These are phyloP conservation scores for Keiferia lycopersicella DNA, from an alignment of 2,888 invertebrate species.

Conservation along the genomic window DNA sequence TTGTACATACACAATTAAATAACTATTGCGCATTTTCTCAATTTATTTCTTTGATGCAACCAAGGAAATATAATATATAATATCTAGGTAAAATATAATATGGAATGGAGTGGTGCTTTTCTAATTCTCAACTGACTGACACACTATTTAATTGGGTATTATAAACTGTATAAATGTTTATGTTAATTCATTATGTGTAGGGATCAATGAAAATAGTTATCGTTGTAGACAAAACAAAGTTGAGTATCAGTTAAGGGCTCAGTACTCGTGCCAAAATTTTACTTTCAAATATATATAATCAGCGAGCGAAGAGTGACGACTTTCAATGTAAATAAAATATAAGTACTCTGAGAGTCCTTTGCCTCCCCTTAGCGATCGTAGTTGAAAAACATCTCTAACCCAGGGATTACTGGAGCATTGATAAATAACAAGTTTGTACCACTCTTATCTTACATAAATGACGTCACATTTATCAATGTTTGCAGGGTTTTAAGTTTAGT, in stretches of 20 bases:
- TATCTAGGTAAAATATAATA: no score
- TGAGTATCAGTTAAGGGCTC: neutral
- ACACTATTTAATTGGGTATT: no score
- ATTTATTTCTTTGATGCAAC: neutral
- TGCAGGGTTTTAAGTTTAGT: conserved; percentile 19
- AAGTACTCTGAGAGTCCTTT: neutral
- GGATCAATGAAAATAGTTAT: neutral
- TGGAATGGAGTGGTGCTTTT: neutral
- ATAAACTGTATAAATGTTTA: no score
- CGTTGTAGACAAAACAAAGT: neutral
- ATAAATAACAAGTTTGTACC: conserved; percentile 16
- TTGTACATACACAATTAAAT: no score
- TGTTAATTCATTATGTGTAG: no score
- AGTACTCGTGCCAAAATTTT: conserved; percentile 16
- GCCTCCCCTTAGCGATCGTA: neutral
- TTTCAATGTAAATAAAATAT: conserved; percentile 5
- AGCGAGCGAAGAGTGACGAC: neutral
- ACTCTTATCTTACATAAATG: conserved; percentile 15
- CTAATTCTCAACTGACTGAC: no score
- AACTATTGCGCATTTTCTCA: no score
- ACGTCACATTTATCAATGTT: conserved; percentile 19
- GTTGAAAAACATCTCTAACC: conserved; percentile 8
- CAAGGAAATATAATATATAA: no score
- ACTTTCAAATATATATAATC: neutral
- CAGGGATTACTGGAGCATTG: conserved; percentile 16